A percentile compares a stretch with the other conserved stretches of the same genome.
phyloP scores from a whole-genome alignment of 2,797 vertebrate species.

The Molothrus ater region DNA sequence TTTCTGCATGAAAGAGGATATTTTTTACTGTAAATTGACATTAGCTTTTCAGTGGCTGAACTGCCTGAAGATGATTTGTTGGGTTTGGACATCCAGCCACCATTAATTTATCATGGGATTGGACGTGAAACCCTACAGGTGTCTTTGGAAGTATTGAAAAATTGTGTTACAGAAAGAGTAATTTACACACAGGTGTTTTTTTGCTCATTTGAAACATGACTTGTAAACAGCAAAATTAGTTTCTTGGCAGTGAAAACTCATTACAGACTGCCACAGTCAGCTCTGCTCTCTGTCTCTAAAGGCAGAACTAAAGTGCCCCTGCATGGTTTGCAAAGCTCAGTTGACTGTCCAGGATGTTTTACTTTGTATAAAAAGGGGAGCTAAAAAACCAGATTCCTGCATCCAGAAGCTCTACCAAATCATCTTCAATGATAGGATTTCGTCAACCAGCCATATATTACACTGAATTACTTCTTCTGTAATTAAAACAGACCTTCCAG shows the following conservation, averaged over 20 bases:
- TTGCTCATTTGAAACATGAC: not conserved
- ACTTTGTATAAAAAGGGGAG: not conserved
- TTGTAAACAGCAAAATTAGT: not conserved
- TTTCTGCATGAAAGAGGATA: not conserved
- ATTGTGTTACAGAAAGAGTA: not conserved
- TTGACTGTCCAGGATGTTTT: not conserved
- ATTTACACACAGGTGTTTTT: not conserved
- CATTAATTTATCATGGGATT: not conserved
- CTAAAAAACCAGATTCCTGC: not conserved
- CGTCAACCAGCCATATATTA: not conserved
- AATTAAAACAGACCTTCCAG: not conserved
- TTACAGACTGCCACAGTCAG: not conserved
- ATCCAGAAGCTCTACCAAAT: not conserved
- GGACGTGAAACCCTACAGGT: not conserved
- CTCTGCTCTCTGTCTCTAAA: not conserved
- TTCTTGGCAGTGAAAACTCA: not conserved
- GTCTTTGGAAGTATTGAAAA: not conserved
- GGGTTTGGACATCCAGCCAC: not conserved
- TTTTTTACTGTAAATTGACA: conserved; percentile 4
- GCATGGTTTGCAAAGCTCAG: not conserved
- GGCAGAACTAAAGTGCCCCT: not conserved
- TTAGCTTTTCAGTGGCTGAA: not conserved
- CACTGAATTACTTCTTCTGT: not conserved
- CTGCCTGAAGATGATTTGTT: conserved; percentile 1
- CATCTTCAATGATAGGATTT: not conserved